Base-by-base conservation (phyloP, 2,888 invertebrate species). In the Nymphalis c-album region DNA sequence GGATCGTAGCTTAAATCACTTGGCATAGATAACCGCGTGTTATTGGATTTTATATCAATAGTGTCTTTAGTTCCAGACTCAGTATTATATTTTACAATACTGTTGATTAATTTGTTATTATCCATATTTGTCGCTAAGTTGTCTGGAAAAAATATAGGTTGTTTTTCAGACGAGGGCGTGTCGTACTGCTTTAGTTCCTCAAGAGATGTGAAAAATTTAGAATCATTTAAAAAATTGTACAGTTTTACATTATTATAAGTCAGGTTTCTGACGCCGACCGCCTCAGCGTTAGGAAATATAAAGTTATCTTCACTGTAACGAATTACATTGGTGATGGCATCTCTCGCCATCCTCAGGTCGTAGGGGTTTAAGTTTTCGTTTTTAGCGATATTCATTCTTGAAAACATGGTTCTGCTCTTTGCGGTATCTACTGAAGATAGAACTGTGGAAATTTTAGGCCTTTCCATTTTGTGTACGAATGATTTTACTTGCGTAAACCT, bases 371-470 rank as follows among this genome's bases (percentile, higher is more conserved):
- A 35, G 26, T 75, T 71, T 17, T 79, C 74, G 35, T 72, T 73
- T 65, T 77, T 78, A 16, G 68, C 63, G 3, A 78, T 69, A 68
- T 80, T 84, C 53, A 75, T 76, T 72, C 76, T 80, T 1, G 82
- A 76, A 63, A 80, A 78, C 4, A 80, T 70, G 8, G 79, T 61
- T 75, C 83, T 85, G 10, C 79, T 76, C 65, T 75, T 78, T 13
- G 69, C 73, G 0, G 79, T 74, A 6, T 88, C 84, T 1, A 82
- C 67, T 17, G 83, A 75, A 0, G 85, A 80, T n/a, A 85, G 63
- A 13, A 85, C 78, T 1, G 85, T 82, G 4, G 88, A 81, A 18
- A 83, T 77, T 74, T 85, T 87, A 0, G 86, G 83, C 7, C 81
- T 78, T 59, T 83, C 83, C 62, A 78, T 73, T 75, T 79, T 85